Conservation (phyloP, 2,797 vertebrate genomes). For the Petrocephalus sullivani region DNA sequence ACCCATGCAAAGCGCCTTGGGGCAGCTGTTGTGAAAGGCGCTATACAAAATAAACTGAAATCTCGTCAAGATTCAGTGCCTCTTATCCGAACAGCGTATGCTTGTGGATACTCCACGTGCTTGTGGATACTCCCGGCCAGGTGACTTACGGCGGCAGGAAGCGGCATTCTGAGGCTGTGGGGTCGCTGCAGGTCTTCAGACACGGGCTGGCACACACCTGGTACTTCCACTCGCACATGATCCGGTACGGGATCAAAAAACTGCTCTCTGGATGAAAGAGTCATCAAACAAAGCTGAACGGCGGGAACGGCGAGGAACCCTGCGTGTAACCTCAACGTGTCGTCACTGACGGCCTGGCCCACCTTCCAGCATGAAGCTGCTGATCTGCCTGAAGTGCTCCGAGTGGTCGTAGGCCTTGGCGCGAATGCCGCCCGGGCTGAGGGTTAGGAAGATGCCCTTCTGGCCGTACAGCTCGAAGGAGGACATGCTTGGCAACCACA, state of each 20-base stretch:
- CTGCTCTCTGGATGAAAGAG: constrained; percentile 69
- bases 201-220: constrained; percentile 84
- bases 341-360: neutral
- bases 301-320: neutral
- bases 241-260: constrained; percentile 84
- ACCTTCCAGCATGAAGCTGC: constrained; percentile 91
- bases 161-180: constrained; percentile 75
- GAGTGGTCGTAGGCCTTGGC: constrained; percentile 79
- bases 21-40: too few species aligned
- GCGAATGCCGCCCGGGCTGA: constrained; percentile 64
- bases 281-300: neutral
- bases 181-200: constrained; percentile 86
- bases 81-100: neutral
- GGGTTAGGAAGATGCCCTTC: constrained; percentile 81
- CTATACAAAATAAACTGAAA: too few species aligned
- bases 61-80: neutral
- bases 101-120: neutral
- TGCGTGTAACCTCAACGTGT: neutral
- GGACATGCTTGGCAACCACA: constrained; percentile 80
- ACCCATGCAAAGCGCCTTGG: too few species aligned
- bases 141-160: constrained; percentile 86
- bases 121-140: neutral
- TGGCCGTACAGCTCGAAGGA: constrained; percentile 82
- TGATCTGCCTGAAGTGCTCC: constrained; percentile 78
- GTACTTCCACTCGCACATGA: constrained; percentile 96